These are phyloP conservation scores for Leptinotarsa rubiginosa DNA, from an alignment of 2,888 invertebrate species.

Conservation along the genomic window DNA sequence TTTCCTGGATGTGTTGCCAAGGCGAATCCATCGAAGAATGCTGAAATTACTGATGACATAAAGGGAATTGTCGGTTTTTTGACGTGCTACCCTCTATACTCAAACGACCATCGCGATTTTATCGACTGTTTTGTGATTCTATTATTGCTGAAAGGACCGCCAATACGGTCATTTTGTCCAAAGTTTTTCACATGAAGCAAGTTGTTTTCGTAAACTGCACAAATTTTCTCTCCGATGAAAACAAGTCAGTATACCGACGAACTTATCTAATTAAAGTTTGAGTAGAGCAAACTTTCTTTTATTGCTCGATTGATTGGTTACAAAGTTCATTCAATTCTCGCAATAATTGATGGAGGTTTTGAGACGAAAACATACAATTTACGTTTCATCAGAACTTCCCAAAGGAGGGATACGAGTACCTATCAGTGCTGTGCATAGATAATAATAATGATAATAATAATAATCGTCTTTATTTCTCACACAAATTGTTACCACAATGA, in stretches of 20 bases:
- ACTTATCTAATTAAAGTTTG: constrained; percentile 49
- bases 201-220: constrained; percentile 46
- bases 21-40: background rate
- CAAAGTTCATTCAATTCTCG: constrained; percentile 13
- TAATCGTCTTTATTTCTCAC: no score
- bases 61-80: background rate
- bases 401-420: background rate
- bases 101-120: background rate
- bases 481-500: no score
- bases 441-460: no score
- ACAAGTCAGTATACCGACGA: constrained; percentile 47
- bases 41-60: background rate
- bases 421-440: background rate
- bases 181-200: constrained; percentile 26
- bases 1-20: background rate
- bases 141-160: background rate
- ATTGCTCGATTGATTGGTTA: constrained; percentile 27
- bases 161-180: background rate
- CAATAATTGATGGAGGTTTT: constrained; percentile 17
- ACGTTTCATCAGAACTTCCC: background rate
- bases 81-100: no score
- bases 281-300: constrained; percentile 35
- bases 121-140: background rate
- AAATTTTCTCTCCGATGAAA: constrained; percentile 45
- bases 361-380: constrained; percentile 23